phyloP scores from a whole-genome alignment of 2,888 invertebrate genomes.

The Toxonevra muliebris region DNA sequence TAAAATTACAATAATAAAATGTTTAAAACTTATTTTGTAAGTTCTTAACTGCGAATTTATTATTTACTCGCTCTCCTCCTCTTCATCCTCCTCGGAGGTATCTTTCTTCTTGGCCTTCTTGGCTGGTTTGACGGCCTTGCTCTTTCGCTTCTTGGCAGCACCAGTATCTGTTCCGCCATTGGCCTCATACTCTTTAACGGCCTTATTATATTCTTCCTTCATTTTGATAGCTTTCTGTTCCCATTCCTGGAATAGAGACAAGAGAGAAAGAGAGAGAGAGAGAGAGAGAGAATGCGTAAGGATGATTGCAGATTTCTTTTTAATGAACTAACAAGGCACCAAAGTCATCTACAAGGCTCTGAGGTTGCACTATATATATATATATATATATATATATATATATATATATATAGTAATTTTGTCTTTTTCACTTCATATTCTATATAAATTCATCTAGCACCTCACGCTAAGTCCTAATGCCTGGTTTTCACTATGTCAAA shows the following conservation, averaged over 20 bases:
- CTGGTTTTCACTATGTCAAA: too few species aligned
- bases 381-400: too few species aligned
- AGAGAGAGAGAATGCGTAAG: too few species aligned
- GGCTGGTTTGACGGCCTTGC: conserved; percentile 64
- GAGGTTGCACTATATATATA: too few species aligned
- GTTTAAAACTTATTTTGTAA: conserved; percentile 60
- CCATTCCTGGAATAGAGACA: conserved; percentile 75
- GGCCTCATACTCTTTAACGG: conserved; percentile 89
- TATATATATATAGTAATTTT: too few species aligned
- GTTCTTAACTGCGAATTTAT: conserved; percentile 35
- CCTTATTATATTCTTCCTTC: conserved; percentile 88
- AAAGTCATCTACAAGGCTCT: too few species aligned
- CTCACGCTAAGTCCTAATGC: too few species aligned
- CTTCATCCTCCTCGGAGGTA: conserved; percentile 73
- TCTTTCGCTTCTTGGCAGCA: conserved; percentile 70
- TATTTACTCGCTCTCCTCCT: conserved; percentile 73
- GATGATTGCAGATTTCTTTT: too few species aligned
- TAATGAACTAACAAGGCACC: too few species aligned
- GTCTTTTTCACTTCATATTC: too few species aligned
- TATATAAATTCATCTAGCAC: too few species aligned
- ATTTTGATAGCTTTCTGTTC: conserved; percentile 88
- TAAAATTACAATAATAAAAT: conserved; percentile 64
- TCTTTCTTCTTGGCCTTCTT: conserved; percentile 71
- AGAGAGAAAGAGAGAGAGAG: too few species aligned
- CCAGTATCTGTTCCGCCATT: conserved; percentile 75